Evolutionary conservation across 2,888 invertebrate species (phyloP).

Genomic region (Lycaena phlaeas): DNA sequence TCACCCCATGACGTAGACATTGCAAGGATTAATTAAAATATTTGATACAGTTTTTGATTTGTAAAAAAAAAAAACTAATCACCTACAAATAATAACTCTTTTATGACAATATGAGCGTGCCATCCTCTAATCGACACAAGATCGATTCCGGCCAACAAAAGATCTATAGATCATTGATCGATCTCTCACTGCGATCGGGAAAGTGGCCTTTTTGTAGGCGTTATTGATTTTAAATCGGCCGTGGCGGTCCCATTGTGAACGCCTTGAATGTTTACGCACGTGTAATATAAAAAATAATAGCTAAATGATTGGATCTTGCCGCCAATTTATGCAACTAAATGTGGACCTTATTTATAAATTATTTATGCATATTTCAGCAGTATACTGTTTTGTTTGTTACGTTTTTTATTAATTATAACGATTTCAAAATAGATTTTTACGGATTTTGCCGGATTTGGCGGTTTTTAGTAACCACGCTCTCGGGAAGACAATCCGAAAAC

Average conservation of each 20-base stretch:
- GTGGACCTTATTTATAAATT: too few relatives aligned
- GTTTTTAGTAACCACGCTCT: too few relatives aligned
- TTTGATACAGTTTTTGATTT: conserved; percentile 6
- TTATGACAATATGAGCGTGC: conserved; percentile 31
- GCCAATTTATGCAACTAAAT: not conserved
- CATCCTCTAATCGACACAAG: conserved; percentile 52
- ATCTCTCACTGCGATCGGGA: conserved; percentile 61
- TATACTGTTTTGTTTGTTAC: too few relatives aligned
- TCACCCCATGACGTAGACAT: too few relatives aligned
- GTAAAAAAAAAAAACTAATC: conserved; percentile 28
- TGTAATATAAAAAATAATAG: conserved; percentile 17
- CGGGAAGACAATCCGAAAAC: too few relatives aligned
- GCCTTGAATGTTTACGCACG: conserved; percentile 29
- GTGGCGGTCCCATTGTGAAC: conserved; percentile 42
- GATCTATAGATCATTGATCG: conserved; percentile 59
- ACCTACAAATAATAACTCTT: conserved; percentile 28
- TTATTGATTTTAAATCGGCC: conserved; percentile 66
- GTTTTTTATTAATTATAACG: too few relatives aligned
- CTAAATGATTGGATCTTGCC: conserved; percentile 11
- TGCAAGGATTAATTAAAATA: conserved; percentile 1
- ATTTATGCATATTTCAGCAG: too few relatives aligned
- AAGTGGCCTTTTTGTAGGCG: conserved; percentile 52
- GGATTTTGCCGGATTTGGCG: too few relatives aligned
- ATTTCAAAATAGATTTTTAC: too few relatives aligned
- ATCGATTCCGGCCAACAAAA: conserved; percentile 62